These are phyloP conservation scores for Diloba caeruleocephala DNA, from an alignment of 2,888 invertebrate species.

Conservation along the genomic window DNA sequence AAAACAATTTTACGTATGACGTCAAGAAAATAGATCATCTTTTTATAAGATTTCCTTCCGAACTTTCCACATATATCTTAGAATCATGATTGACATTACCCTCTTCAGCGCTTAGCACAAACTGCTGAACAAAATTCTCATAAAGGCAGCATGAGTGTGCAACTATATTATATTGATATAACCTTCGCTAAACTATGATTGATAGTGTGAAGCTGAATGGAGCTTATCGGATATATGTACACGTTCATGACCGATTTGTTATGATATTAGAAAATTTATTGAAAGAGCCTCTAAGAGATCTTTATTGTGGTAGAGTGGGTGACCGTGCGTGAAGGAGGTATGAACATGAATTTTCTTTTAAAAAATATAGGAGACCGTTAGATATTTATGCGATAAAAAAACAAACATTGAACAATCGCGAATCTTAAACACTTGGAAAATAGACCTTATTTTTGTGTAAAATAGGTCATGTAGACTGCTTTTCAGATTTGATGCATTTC, in stretches of 20 bases:
- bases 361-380: too few species aligned
- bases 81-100: conserved; percentile 67
- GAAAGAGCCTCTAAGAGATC: conserved; percentile 39
- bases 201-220: conserved; percentile 81
- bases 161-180: conserved; percentile 82
- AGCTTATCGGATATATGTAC: conserved; percentile 71
- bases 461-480: too few species aligned
- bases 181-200: conserved; percentile 84
- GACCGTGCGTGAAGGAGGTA: conserved; percentile 30
- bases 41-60: conserved; percentile 22
- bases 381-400: too few species aligned
- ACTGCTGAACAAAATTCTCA: conserved; percentile 67
- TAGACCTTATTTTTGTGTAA: too few species aligned
- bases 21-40: conserved; percentile 24
- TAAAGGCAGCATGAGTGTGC: conserved; percentile 80
- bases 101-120: conserved; percentile 60
- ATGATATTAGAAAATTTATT: conserved; percentile 72
- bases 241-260: conserved; percentile 78
- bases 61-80: conserved; percentile 40
- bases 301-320: conserved; percentile 44
- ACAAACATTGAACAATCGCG: too few species aligned
- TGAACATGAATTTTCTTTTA: conserved; percentile 27
- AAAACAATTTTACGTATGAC: not conserved
- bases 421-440: too few species aligned
- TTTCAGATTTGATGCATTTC: too few species aligned